These are phyloP conservation scores for Paramormyrops kingsleyae DNA, from an alignment of 2,113 vertebrate genomes.

Conservation along the genomic window DNA sequence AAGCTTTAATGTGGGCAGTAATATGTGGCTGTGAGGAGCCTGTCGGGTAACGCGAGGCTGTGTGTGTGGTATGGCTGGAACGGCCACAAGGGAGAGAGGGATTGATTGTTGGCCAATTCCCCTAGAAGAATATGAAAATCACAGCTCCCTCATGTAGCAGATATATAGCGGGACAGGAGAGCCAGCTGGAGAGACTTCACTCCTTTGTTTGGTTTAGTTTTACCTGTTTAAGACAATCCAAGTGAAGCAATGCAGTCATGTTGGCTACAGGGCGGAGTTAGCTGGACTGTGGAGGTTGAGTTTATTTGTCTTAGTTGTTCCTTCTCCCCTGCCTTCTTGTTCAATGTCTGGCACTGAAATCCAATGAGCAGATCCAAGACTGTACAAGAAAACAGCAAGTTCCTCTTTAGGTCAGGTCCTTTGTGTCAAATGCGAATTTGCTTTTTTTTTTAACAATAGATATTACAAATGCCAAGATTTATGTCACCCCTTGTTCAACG, in stretches of 20 bases:
- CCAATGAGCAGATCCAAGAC: slow-evolving; percentile 42
- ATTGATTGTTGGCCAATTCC: background rate
- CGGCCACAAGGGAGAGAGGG: background rate
- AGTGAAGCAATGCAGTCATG: slow-evolving; percentile 11
- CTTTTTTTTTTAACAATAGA: slow-evolving; percentile 33
- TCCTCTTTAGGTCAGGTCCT: slow-evolving; percentile 47
- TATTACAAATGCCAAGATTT: slow-evolving; percentile 41
- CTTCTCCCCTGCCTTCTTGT: slow-evolving; percentile 37
- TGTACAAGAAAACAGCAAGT: slow-evolving; percentile 34
- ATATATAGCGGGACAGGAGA: slow-evolving; percentile 23
- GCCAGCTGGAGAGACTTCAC: slow-evolving; percentile 34
- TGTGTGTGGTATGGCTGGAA: slow-evolving; percentile 8
- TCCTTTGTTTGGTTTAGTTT: background rate
- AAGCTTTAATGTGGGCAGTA: background rate
- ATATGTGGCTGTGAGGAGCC: slow-evolving; percentile 18
- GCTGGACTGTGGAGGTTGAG: slow-evolving; percentile 17
- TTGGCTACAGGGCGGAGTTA: slow-evolving; percentile 14
- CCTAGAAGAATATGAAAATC: background rate
- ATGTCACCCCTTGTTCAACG: slow-evolving; percentile 27
- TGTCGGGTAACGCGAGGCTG: slow-evolving; percentile 21
- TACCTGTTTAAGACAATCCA: slow-evolving; percentile 21
- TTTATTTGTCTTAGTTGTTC: slow-evolving; percentile 28
- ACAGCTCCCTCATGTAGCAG: background rate
- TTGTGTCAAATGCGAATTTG: slow-evolving; percentile 45
- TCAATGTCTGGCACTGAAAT: slow-evolving; percentile 45